Evolutionary conservation across 2,113 vertebrate species (phyloP).

Genomic region (Pseudonaja textilis): DNA sequence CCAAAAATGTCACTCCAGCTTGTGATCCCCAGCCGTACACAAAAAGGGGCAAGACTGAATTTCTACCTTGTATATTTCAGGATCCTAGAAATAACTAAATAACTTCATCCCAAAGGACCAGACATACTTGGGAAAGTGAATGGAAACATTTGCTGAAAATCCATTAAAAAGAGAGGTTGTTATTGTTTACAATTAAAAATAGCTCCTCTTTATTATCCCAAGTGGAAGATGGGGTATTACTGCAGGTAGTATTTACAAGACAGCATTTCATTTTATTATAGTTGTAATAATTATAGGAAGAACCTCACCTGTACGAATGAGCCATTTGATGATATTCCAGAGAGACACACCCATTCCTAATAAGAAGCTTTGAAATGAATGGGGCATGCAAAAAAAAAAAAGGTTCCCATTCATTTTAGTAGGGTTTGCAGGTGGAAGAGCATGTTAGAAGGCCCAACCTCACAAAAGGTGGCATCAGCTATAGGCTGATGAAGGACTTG

Average conservation of each 20-base stretch:
- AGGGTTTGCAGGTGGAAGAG: not conserved
- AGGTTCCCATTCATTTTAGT: not conserved
- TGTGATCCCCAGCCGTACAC: not conserved
- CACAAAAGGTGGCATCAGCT: not conserved
- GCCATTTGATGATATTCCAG: not conserved
- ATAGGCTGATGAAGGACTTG: not conserved
- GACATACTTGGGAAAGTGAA: not conserved
- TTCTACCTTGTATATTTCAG: not conserved
- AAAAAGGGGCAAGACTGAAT: not conserved
- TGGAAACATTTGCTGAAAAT: not conserved
- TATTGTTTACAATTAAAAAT: not conserved
- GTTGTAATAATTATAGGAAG: not conserved
- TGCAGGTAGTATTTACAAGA: not conserved
- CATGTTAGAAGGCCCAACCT: not conserved
- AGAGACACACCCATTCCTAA: not conserved
- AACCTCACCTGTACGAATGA: not conserved
- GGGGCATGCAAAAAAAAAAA: not conserved
- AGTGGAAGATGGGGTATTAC: not conserved
- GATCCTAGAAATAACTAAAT: not conserved
- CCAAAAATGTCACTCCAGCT: not conserved
- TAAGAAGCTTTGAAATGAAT: not conserved
- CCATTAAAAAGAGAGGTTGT: not conserved
- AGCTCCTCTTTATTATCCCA: not conserved
- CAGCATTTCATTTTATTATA: not conserved
- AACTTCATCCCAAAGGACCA: not conserved